Evolutionary conservation across 2,888 invertebrate genomes (phyloP), one percentile per base, ranked within the genome.

Genomic region (Lypha dubia): DNA sequence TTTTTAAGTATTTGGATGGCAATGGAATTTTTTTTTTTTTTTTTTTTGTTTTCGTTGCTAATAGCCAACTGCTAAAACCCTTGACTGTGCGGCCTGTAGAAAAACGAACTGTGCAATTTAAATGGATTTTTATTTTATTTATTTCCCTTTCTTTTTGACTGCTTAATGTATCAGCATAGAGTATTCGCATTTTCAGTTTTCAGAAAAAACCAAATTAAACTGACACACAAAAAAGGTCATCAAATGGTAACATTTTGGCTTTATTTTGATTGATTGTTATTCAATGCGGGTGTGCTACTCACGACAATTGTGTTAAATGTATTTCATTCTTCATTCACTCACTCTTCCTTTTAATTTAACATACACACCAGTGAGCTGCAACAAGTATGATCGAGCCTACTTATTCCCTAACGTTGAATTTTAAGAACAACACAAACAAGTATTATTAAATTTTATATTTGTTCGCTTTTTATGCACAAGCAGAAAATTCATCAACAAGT

Each of bases 231-330:
- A n/a, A 49, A 79, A 79, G 46, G 46, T 71, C 63, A 79, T 56
- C 38, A 20, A 51, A 49, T 41, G 32, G 7, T 44, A 17, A 44
- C 24, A 67, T 9, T 22, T 70, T 71, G 58, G 46, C 63, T 76
- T 82, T 71, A 76, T 49, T 76, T 82, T 82, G 81, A 82, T 82
- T 82, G 81, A 76, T 82, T 76, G 76, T 71, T 70, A 41, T 81
- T 63, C 49, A 20, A 70, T 17, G 60, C 68, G 80, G 80, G 80
- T 46, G 80, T 68, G 44, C 38, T 28, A 49, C 28, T 74, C 65
- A 60, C 67, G 58, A 68, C 60, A 35, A 62, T 32, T 35, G 28
- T 53, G 28, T 13, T 67, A 44, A 46, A 56, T 65, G 44, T 58
- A 56, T 44, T 65, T 67, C 24, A 49, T 1, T 22, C 20, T 56